phyloP scores from a whole-genome alignment of 1,140 invertebrate species.

The Maniola jurtina region DNA sequence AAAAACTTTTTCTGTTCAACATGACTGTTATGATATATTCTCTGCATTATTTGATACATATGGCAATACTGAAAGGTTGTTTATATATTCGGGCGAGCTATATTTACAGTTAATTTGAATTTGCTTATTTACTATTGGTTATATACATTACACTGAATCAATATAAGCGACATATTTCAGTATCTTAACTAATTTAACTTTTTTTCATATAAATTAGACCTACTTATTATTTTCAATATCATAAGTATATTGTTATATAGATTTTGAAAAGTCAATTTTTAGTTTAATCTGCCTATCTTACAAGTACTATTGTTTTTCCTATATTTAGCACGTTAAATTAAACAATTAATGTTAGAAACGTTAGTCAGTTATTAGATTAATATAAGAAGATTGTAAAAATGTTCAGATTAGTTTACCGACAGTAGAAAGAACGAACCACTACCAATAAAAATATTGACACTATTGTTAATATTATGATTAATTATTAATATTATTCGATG shows the following conservation, averaged over 20 bases:
- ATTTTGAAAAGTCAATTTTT: neutral
- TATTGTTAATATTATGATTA: slow-evolving; percentile 1
- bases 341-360: slow-evolving; percentile 18
- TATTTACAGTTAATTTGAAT: slow-evolving; percentile 19
- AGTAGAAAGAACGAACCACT: slow-evolving; percentile 14
- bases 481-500: slow-evolving; percentile 11
- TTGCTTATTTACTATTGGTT: slow-evolving; percentile 17
- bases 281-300: neutral
- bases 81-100: slow-evolving; percentile 20
- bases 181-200: neutral
- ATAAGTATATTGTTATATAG: neutral
- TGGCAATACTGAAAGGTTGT: slow-evolving; percentile 10
- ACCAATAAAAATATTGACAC: slow-evolving; percentile 16
- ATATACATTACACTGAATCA: neutral
- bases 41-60: neutral
- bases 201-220: too few relatives aligned
- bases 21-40: neutral
- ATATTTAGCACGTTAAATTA: neutral
- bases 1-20: neutral
- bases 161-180: neutral
- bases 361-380: slow-evolving; percentile 25
- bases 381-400: slow-evolving; percentile 19
- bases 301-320: neutral
- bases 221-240: too few relatives aligned
- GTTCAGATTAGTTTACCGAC: slow-evolving; percentile 11